Conservation (phyloP, 2,797 vertebrate genomes). For the Epinephelus coioides region DNA sequence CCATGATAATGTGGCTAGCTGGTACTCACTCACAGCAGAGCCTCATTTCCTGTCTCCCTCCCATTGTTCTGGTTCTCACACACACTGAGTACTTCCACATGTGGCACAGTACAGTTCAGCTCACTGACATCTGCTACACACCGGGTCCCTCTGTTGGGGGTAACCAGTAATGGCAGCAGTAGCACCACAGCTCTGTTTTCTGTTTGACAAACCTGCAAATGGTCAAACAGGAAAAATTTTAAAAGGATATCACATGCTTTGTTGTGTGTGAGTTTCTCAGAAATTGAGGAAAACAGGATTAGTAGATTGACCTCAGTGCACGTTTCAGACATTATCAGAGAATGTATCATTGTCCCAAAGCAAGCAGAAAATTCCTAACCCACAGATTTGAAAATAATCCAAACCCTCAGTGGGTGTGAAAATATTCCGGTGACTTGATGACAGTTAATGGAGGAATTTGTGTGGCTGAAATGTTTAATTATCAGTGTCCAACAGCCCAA, state of each 20-base stretch:
- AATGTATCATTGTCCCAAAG: not conserved
- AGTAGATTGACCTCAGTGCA: not conserved
- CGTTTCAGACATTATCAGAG: not conserved
- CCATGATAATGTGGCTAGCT: conserved; percentile 30
- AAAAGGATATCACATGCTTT: not conserved
- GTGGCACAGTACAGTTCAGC: conserved; percentile 29
- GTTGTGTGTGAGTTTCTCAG: not conserved
- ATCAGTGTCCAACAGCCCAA: not conserved
- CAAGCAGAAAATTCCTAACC: not conserved
- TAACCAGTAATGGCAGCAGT: conserved; percentile 19
- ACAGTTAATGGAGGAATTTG: not conserved
- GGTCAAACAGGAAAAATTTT: not conserved
- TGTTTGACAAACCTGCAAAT: not conserved
- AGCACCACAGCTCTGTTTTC: not conserved
- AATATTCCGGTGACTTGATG: not conserved
- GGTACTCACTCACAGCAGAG: conserved; percentile 44
- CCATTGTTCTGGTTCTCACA: conserved; percentile 63
- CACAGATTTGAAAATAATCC: not conserved
- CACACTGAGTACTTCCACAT: conserved; percentile 79
- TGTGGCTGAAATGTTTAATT: not conserved
- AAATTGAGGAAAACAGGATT: not conserved
- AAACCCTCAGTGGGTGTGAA: not conserved
- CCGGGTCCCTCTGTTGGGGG: conserved; percentile 72
- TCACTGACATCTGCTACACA: conserved; percentile 8
- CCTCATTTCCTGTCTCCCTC: conserved; percentile 63